Base-by-base conservation (phyloP, 2,797 vertebrate species). In the Anas flavirostris region DNA sequence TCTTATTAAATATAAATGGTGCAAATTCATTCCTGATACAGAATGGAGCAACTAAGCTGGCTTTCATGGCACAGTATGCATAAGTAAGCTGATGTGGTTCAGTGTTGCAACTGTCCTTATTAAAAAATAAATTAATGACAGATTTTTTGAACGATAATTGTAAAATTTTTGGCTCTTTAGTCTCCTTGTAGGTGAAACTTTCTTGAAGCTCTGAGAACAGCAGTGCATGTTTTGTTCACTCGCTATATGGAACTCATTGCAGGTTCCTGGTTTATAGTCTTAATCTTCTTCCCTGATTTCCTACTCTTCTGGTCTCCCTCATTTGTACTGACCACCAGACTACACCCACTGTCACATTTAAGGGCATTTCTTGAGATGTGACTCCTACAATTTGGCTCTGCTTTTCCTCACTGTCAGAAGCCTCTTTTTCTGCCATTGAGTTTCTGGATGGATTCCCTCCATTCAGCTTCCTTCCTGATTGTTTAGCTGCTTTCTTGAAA, bases 321-420 rank as follows among this genome's bases (percentile, higher is more conserved):
- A 82, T 53, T 94, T 48, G 39, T 66, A 23, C 33, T 93, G 95
- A 91, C 77, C 89, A 93, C 86, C 41, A 95, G 64, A 31, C 84
- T 95, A 56, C 29, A 95, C 7, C 19, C 68, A 59, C 84, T 77
- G 37, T 89, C 73, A 84, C 37, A 60, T 89, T 93, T 59, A 62
- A 88, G 82, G 86, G 76, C 81, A 28, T 92, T 96, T 90, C 75
- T 91, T 93, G 82, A 89, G 44, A 83, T 78, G 77, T 88, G 79
- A 69, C 86, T 97, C 94, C 72, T 92, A 48, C 43, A 84, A 66
- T 82, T 74, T 60, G 29, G 62, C 44, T 93, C 90, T 87, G 83
- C 25, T 88, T 93, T 91, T 80, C 59, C 56, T 70, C 18, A 64
- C n/a, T 95, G 72, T 88, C 67, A 85, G 37, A 46, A 78, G 92